phyloP scores from a whole-genome alignment of 2,888 invertebrate species.

The Rhopalosiphum nymphaeae region DNA sequence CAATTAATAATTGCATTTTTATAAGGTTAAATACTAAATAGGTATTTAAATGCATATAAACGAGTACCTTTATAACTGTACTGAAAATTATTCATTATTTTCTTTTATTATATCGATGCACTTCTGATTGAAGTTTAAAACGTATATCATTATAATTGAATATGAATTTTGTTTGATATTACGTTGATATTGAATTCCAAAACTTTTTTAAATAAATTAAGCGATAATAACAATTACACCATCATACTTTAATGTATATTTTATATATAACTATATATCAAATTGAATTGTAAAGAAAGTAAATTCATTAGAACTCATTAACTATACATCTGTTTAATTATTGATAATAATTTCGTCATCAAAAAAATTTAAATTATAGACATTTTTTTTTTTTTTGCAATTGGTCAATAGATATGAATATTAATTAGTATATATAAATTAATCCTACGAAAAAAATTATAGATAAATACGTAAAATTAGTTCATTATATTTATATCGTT shows the following conservation, averaged over 20 bases:
- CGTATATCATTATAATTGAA: not conserved
- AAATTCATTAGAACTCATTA: not conserved
- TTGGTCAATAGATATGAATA: not conserved
- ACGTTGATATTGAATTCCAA: not conserved
- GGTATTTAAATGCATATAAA: not conserved
- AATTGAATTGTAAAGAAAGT: not conserved
- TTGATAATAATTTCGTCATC: not conserved
- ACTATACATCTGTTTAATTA: not conserved
- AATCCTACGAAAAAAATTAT: not conserved
- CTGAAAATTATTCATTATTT: not conserved
- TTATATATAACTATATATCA: too few relatives aligned
- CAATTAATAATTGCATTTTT: not conserved
- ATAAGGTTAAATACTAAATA: not conserved
- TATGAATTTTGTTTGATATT: not conserved
- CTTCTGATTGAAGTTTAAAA: not conserved
- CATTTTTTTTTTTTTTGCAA: not conserved
- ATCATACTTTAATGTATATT: too few relatives aligned
- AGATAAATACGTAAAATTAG: not conserved
- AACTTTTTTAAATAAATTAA: not conserved
- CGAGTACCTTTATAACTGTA: not conserved
- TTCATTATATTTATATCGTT: not conserved
- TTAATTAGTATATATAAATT: not conserved
- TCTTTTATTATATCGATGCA: not conserved
- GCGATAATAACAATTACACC: not conserved
- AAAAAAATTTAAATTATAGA: not conserved